Conservation (phyloP, 2,113 vertebrate genomes). For the Esox niger region DNA sequence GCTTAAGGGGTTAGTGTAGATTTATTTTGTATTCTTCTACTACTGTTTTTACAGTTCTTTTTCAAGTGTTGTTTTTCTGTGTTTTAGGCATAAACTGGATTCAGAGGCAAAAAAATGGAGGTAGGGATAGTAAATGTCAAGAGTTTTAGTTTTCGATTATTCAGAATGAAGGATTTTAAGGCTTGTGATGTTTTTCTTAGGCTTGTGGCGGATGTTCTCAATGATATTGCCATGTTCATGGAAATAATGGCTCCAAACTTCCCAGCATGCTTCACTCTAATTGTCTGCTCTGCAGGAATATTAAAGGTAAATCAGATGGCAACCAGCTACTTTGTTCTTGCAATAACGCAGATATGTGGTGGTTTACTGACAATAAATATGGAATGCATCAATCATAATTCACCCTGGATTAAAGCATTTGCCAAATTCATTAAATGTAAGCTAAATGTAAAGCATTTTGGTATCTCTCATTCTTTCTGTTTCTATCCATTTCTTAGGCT, state of each 20-base stretch:
- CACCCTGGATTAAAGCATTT: too few species aligned
- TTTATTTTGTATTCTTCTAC: neutral
- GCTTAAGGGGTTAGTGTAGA: conserved; percentile 79
- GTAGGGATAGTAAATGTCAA: conserved; percentile 40
- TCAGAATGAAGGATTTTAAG: neutral
- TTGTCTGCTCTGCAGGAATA: conserved; percentile 79
- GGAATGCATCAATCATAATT: too few species aligned
- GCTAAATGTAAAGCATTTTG: neutral
- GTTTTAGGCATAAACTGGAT: conserved; percentile 81
- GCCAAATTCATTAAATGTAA: too few species aligned
- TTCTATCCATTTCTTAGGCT: conserved; percentile 65
- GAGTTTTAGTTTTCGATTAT: neutral
- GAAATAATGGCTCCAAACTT: conserved; percentile 82
- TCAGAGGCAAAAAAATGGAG: conserved; percentile 92
- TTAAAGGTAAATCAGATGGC: conserved; percentile 76
- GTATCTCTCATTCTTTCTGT: conserved; percentile 3
- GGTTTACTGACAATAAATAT: neutral
- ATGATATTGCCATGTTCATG: conserved; percentile 85
- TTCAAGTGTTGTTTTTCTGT: neutral
- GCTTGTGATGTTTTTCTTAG: conserved; percentile 48
- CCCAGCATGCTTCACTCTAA: conserved; percentile 77
- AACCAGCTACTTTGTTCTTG: neutral
- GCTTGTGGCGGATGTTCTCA: conserved; percentile 86
- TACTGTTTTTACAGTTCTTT: neutral
- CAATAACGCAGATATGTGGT: neutral